phyloP scores from a whole-genome alignment of 2,888 invertebrate species.

The Cheilosia grossa region DNA sequence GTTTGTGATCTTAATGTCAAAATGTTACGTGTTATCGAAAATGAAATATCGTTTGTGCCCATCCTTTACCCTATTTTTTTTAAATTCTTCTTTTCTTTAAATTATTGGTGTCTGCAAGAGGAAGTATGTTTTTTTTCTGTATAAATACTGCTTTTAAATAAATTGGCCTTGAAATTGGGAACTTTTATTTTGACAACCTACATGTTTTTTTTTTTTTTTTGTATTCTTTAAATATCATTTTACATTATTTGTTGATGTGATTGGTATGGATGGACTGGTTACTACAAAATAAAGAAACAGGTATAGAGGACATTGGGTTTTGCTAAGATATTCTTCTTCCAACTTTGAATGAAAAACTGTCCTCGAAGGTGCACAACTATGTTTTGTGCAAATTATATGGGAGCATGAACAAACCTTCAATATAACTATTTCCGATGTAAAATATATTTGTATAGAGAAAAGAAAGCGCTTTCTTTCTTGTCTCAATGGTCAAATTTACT shows the following conservation, averaged over 20 bases:
- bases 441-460: no score
- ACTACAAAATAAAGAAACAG: not conserved
- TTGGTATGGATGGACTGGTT: constrained; percentile 17
- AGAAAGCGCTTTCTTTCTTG: no score
- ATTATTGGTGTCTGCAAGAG: constrained; percentile 46
- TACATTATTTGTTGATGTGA: constrained; percentile 35
- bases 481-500: no score
- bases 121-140: constrained; percentile 25
- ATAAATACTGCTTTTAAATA: constrained; percentile 39
- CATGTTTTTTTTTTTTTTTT: not conserved
- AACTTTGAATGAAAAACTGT: no score
- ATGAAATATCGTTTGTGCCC: constrained; percentile 61
- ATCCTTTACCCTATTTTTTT: constrained; percentile 7
- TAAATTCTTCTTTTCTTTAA: not conserved
- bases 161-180: constrained; percentile 43
- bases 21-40: constrained; percentile 58
- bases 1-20: constrained; percentile 72
- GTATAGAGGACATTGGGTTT: no score
- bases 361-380: no score
- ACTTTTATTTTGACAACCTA: not conserved
- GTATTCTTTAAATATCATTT: not conserved
- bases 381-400: no score
- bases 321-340: no score
- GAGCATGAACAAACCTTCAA: no score
- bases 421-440: no score